Evolutionary conservation across 1,140 invertebrate species (phyloP), one percentile per base, ranked within the genome.

Genomic region (Drosophila persimilis): DNA sequence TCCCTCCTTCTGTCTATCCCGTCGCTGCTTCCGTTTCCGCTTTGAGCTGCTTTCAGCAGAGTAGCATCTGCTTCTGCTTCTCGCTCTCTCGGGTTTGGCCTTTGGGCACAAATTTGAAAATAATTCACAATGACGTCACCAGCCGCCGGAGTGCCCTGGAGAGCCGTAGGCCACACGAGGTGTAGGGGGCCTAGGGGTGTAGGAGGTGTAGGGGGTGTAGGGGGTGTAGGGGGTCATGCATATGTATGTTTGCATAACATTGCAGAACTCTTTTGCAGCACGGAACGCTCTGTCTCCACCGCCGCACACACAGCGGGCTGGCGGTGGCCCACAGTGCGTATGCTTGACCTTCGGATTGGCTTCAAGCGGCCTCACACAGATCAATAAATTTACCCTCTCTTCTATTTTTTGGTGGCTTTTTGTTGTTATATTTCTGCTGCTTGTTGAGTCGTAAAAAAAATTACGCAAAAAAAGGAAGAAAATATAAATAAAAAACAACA

Each of bases 401-500:
- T 29, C 15, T 24, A 9, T 46, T 53, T 47, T 46, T 48, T 60
- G 35, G 35, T 59, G 47, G 46, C 7, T 24, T 35, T 56, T 26
- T 48, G 51, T 31, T 52, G 59, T 57, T 74, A 56, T 78, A 55
- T 77, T 80, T 77, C 57, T 74, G 70, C 66, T 86, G 80, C 81
- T 86, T 81, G 81, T 88, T 77, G 81, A 86, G 81, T 86, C 81
- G 81, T 86, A 86, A 86, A 86, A 86, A 71, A 70, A 86, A 86
- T 85, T 86, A 77, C 81, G 69, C 74, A 76, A 63, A 81, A 59
- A 43, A 48, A 39, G 59, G 52, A 76, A 63, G 76, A 72, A 53
- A 45, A 64, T 51, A 59, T 58, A 85, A 84, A 79, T 61, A 73
- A 77, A 73, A 58, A 43, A 65, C 24, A 54, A n/a, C 24, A 75